phyloP scores from a whole-genome alignment of 1,140 invertebrate species.

The Chironomus striatipennis region DNA sequence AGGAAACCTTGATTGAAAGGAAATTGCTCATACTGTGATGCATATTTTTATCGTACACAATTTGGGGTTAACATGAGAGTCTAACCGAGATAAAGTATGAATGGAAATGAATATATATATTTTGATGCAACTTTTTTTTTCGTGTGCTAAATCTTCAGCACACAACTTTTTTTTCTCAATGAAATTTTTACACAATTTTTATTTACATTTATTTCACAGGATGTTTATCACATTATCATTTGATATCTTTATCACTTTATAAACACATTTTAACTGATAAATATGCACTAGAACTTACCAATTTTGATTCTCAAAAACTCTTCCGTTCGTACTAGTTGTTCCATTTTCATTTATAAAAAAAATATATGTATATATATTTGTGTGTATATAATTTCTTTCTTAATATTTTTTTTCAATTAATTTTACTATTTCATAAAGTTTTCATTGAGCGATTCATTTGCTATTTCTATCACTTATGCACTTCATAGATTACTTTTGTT shows the following conservation, averaged over 20 bases:
- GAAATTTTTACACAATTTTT: background rate
- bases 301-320: slow-evolving; percentile 20
- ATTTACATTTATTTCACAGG: background rate
- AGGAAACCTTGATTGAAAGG: background rate
- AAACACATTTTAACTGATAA: background rate
- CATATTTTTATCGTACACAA: background rate
- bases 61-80: background rate
- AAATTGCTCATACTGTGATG: slow-evolving; percentile 4
- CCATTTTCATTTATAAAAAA: slow-evolving; percentile 5
- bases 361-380: too few species aligned
- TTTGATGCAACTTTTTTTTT: too few species aligned
- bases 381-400: background rate
- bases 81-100: too few species aligned
- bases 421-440: slow-evolving; percentile 15
- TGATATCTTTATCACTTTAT: background rate
- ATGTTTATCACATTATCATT: background rate
- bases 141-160: too few species aligned
- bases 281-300: background rate
- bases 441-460: slow-evolving; percentile 1
- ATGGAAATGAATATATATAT: too few species aligned
- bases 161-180: background rate
- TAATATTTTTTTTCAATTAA: background rate
- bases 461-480: slow-evolving; percentile 6
- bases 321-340: slow-evolving; percentile 17
- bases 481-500: background rate